Evolutionary conservation across 2,888 invertebrate species (phyloP), one percentile per base, ranked within the genome.

Genomic region (Theretra japonica): DNA sequence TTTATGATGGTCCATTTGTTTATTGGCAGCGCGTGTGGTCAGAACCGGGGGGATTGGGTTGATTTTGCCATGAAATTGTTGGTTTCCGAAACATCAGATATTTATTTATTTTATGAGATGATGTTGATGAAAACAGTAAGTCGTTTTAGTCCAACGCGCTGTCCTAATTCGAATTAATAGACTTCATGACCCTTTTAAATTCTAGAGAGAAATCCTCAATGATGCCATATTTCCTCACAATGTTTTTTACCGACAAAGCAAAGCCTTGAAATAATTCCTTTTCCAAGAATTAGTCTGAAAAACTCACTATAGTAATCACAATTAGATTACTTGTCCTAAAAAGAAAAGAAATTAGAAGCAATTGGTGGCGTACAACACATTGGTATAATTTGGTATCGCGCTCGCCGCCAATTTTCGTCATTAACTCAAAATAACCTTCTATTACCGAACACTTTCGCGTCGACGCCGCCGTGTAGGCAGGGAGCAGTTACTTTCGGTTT

Each of bases 361-460:
- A 48, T 65, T 48, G 21, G 23, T 48, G 23, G n/a, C 48, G 65
- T 65, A 30, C 60, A 65, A 48, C 65, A 17, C 48, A 69, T 56
- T 69, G 30, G 28, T 69, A 69, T 56, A 30, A 68, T 68, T 68
- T 50, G 68, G 50, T 50, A 28, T 68, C 25, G 33, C 30, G 56
- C 23, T 30, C 56, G 30, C 56, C 30, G 56, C 53, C 33, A 69
- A 69, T 69, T 69, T 69, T 56, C 56, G 53, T 56, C 69, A 69
- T 69, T 69, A 69, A 69, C 69, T 69, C 69, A 69, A 69, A 69
- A 69, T 69, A 33, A 57, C 69, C 69, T 56, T 57, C 28, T 56
- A 69, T 69, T 69, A 69, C 56, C 15, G 56, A 69, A 69, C 53
- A 53, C 56, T 53, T 68, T 17, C 23, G 11, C 23, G 65, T 23